Evolutionary conservation across 2,797 vertebrate species (phyloP).

Genomic region (Sebastes miniatus): DNA sequence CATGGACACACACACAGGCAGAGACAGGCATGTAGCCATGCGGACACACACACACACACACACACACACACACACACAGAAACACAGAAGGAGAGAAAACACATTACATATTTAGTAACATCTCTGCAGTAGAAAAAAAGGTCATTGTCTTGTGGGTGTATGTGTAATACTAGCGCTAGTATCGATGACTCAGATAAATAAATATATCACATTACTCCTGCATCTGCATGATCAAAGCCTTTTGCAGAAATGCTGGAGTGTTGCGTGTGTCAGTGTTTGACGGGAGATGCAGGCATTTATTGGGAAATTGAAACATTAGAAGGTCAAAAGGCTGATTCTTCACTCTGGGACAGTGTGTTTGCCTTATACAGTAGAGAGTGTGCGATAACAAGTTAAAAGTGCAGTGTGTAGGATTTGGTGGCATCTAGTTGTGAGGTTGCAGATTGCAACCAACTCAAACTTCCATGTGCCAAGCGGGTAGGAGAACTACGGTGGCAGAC

Average conservation of each 20-base stretch:
- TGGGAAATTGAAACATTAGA: constrained; percentile 20
- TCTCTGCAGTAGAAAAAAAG: constrained; percentile 31
- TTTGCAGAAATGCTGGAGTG: constrained; percentile 16
- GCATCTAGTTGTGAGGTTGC: neutral
- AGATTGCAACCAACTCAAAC: neutral
- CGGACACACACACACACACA: constrained; percentile 38
- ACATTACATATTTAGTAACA: constrained; percentile 52
- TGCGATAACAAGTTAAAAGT: neutral
- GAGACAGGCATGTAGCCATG: constrained; percentile 2
- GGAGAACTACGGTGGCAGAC: neutral
- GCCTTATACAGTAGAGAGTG: neutral
- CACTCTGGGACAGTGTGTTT: neutral
- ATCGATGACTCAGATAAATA: constrained; percentile 45
- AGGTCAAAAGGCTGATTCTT: constrained; percentile 21
- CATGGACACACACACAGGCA: constrained; percentile 16
- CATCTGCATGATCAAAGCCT: constrained; percentile 27
- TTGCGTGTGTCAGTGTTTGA: constrained; percentile 12
- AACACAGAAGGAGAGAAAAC: constrained; percentile 49
- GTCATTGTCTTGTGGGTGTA: constrained; percentile 26
- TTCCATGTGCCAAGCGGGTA: neutral
- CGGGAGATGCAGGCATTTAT: neutral
- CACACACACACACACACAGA: constrained; percentile 35
- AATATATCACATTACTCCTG: constrained; percentile 47
- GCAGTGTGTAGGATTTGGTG: neutral
- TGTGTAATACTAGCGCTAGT: constrained; percentile 28